Base-by-base conservation (phyloP, 2,797 vertebrate genomes). In the Nyctalus aviator region DNA sequence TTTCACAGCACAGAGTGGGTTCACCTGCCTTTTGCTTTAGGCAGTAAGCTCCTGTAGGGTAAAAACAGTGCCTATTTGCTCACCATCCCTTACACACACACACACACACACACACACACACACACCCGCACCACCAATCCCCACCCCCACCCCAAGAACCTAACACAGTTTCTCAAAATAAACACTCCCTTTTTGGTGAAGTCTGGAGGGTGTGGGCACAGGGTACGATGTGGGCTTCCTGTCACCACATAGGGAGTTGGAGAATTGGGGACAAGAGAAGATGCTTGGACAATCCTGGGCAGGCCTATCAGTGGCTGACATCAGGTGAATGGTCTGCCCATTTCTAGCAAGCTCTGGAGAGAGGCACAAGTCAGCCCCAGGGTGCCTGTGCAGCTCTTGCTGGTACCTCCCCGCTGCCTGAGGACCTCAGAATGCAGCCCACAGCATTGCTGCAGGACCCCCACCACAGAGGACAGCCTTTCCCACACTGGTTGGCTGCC, bases 141-240 rank as follows among this genome's bases (percentile, higher is more conserved):
- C 25, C 23, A 0, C 57, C 12, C 11, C 11, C 5, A 2, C 2
- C 27, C 25, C 12, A 0, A 48, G 71, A 53, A 23, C 37, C 91
- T 57, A 64, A 11, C 23, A 83, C 20, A 18, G 1, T 32, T 93
- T 88, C 84, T 95, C 73, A 77, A 85, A 91, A 81, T 91, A 79
- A 93, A 90, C 0, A 0, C 66, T 77, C 41, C 73, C n/a, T 94
- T 81, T 57, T 90, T 78, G 85, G 73, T 12, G 32, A 27, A 35
- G 27, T 17, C 2, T 0, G 17, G 71, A 89, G 44, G 53, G n/a
- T 64, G 5, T 50, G 44, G 72, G 50, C 73, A 25, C 1, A 12
- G 62, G 30, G 6, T 13, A 25, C 17, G n/a, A 37, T 13, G 27
- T 20, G 17, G 44, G 76, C 46, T 91, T 87, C 81, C 44, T 53